phyloP scores from a whole-genome alignment of 2,888 invertebrate genomes.

The Orgyia antiqua region DNA sequence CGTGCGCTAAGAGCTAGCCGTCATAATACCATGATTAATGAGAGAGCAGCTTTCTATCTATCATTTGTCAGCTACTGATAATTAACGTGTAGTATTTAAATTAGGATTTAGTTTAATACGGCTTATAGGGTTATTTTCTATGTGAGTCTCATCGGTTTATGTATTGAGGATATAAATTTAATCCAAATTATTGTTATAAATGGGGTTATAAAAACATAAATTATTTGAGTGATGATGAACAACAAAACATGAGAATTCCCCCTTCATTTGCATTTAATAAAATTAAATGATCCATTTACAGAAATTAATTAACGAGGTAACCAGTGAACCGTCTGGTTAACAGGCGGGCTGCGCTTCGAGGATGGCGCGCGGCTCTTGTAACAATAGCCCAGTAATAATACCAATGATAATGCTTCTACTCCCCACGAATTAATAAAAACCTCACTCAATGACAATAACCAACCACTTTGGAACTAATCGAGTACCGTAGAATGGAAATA shows the following conservation, averaged over 20 bases:
- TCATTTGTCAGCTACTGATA: conserved; percentile 71
- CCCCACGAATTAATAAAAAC: conserved; percentile 73
- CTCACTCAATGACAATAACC: conserved; percentile 70
- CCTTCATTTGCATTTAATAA: conserved; percentile 76
- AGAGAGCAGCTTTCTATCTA: conserved; percentile 59
- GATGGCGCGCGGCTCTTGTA: conserved; percentile 12
- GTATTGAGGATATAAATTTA: conserved; percentile 9
- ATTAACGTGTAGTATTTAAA: conserved; percentile 57
- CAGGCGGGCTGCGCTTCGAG: conserved; percentile 35
- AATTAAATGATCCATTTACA: conserved; percentile 77
- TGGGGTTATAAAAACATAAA: conserved; percentile 29
- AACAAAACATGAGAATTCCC: conserved; percentile 51
- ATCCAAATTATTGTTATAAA: conserved; percentile 18
- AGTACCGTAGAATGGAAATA: conserved; percentile 56
- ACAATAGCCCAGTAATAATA: conserved; percentile 56
- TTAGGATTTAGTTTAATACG: conserved; percentile 39
- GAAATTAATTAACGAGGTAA: conserved; percentile 74
- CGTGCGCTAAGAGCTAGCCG: conserved; percentile 56
- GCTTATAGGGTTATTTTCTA: conserved; percentile 25
- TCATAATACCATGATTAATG: conserved; percentile 71
- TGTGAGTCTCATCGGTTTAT: conserved; percentile 8
- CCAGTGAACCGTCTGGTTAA: conserved; percentile 66
- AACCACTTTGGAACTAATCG: conserved; percentile 68
- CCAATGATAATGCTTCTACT: conserved; percentile 63
- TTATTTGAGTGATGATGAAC: conserved; percentile 40